Conservation (phyloP, 2,113 vertebrate species). For the Leucopternis melanops region DNA sequence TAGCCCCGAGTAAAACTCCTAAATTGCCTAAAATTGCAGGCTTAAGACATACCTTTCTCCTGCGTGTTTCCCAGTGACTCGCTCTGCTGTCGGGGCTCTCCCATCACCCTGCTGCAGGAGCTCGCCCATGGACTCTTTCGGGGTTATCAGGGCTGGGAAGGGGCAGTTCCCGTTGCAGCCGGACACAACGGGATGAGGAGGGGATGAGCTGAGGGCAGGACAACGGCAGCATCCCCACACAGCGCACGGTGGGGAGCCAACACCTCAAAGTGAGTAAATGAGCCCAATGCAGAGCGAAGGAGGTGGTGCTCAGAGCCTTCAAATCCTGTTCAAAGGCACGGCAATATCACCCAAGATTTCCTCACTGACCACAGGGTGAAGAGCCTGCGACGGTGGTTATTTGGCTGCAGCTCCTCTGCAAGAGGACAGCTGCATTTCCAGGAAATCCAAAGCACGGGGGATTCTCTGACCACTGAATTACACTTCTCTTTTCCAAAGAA, state of each 20-base stretch:
- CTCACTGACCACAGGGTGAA: fast-evolving
- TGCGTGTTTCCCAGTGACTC: not conserved
- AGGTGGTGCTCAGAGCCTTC: not conserved
- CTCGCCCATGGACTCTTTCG: fast-evolving
- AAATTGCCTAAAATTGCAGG: not conserved
- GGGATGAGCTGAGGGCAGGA: not conserved
- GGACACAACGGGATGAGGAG: not conserved
- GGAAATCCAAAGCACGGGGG: not conserved
- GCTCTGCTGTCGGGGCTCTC: not conserved
- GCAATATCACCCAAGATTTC: not conserved
- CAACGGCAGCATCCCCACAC: not conserved
- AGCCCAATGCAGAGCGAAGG: not conserved
- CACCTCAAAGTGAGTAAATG: not conserved
- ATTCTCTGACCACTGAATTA: not conserved
- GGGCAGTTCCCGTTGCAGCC: not conserved
- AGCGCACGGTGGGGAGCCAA: fast-evolving
- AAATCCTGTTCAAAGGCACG: fast-evolving
- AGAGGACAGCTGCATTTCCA: slow-evolving; percentile 9
- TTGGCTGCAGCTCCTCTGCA: not conserved
- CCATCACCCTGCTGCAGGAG: not conserved
- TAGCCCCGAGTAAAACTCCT: not conserved
- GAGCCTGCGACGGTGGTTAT: fast-evolving
- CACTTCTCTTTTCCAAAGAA: slow-evolving; percentile 52
- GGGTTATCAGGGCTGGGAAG: fast-evolving
- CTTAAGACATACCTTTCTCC: not conserved